Evolutionary conservation across 1,140 invertebrate genomes (phyloP), one percentile per base, ranked within the genome.

Genomic region (Heliconius hewitsoni): DNA sequence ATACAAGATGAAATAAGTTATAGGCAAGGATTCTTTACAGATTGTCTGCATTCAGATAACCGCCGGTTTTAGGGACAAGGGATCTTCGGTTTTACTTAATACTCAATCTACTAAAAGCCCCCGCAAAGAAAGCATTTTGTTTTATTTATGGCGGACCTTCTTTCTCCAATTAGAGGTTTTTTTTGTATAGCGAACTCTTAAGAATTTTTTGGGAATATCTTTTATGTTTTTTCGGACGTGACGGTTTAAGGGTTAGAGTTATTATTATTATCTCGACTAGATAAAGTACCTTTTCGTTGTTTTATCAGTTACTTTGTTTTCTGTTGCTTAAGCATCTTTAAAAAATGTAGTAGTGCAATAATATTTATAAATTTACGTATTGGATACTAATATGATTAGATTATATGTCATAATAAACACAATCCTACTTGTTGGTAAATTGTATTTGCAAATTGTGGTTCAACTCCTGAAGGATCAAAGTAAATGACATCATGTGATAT

Each of bases 41-140:
- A 83, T 83, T 80, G 71, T 76, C 52, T 78, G 78, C 75, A 76
- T 83, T 80, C 77, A 78, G 73, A 80, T 79, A 71, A 39, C 39
- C 78, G 23, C 13, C 74, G n/a, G 42, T 70, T 75, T 66, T 11
- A 39, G 55, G 19, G 30, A 70, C 60, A 55, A 70, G 60, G 60
- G 74, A 46, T 52, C 60, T 55, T 70, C 74, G 57, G 60, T 42
- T 76, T 66, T 70, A 76, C 74, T 76, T 46, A 42, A 70, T 76
- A 70, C 74, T 76, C 74, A 76, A 76, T 76, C 74, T 42, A 30
- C 74, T 76, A 76, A 76, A 76, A 76, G 74, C 57, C 27, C 37
- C 27, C 42, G 60, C 50, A 76, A 71, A 66, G 19, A 76, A 76
- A 13, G 57, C 57, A 66, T 75, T 76, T 46, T 70, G 16, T 42